Conservation (phyloP, 2,113 vertebrate genomes). For the Grammomys dolichurus region DNA sequence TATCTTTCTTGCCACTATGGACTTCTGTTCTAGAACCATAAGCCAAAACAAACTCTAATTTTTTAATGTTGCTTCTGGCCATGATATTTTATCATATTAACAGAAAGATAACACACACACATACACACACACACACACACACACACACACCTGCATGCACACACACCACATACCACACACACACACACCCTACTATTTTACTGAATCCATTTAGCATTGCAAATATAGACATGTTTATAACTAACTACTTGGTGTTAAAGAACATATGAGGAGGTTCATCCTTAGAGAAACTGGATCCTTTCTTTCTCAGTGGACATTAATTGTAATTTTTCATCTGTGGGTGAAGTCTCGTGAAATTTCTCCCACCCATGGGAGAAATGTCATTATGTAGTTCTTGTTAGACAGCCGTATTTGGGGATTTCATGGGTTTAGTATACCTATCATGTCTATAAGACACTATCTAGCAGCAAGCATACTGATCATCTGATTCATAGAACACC, state of each 20-base stretch:
- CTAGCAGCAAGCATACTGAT: neutral
- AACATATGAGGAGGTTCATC: neutral
- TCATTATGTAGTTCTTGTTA: neutral
- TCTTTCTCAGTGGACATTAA: neutral
- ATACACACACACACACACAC: neutral
- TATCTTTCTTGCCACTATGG: neutral
- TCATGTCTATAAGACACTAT: neutral
- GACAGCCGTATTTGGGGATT: neutral
- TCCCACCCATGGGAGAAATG: neutral
- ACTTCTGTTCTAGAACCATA: neutral
- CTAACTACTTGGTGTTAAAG: neutral
- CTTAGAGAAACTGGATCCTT: neutral
- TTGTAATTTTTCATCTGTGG: neutral
- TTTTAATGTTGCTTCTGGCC: neutral
- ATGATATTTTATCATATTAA: neutral
- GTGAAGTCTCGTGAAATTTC: neutral
- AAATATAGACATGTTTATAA: neutral
- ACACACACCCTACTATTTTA: neutral
- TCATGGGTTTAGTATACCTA: neutral
- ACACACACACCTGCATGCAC: neutral
- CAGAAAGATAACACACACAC: neutral
- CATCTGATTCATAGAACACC: neutral
- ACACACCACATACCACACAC: too few species aligned
- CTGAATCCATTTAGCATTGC: neutral
- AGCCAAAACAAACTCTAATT: neutral